phyloP scores from a whole-genome alignment of 1,140 invertebrate species.

The Drosophila kurseongensis region DNA sequence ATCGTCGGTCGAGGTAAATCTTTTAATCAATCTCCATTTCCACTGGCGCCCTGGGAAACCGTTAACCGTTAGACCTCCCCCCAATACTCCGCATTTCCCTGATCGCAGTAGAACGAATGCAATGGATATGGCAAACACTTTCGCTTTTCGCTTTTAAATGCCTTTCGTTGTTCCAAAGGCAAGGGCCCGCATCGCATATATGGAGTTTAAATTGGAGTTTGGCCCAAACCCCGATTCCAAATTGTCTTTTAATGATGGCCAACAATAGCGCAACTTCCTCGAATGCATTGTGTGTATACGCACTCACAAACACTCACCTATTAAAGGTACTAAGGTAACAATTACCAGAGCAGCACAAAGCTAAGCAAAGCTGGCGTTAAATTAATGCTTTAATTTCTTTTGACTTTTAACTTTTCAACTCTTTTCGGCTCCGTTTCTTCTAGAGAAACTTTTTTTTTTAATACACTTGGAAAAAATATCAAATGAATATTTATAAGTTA shows the following conservation, averaged over 20 bases:
- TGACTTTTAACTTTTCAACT: constrained; percentile 53
- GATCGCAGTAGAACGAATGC: constrained; percentile 32
- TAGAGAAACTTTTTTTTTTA: constrained; percentile 20
- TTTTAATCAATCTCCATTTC: constrained; percentile 59
- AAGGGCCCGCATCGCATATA: constrained; percentile 1
- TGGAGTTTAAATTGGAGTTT: constrained; percentile 34
- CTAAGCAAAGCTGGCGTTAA: constrained; percentile 50
- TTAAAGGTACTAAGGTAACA: constrained; percentile 51
- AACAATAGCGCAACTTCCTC: constrained; percentile 59
- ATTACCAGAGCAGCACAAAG: constrained; percentile 47
- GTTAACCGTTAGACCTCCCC: not conserved
- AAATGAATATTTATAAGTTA: too few relatives aligned
- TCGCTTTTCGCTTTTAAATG: constrained; percentile 51
- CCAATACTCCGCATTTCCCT: not conserved
- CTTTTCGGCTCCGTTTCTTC: constrained; percentile 22
- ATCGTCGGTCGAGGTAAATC: constrained; percentile 34
- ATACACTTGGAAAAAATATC: constrained; percentile 25
- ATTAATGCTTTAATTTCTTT: constrained; percentile 62
- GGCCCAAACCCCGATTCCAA: constrained; percentile 31
- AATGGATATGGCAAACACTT: constrained; percentile 49
- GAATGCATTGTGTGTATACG: constrained; percentile 48
- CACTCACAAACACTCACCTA: constrained; percentile 23
- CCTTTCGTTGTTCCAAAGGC: constrained; percentile 10
- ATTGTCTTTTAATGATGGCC: constrained; percentile 60
- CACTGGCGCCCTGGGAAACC: constrained; percentile 1